Conservation (phyloP, 1,140 invertebrate genomes). For the Drosophila nikananu region DNA sequence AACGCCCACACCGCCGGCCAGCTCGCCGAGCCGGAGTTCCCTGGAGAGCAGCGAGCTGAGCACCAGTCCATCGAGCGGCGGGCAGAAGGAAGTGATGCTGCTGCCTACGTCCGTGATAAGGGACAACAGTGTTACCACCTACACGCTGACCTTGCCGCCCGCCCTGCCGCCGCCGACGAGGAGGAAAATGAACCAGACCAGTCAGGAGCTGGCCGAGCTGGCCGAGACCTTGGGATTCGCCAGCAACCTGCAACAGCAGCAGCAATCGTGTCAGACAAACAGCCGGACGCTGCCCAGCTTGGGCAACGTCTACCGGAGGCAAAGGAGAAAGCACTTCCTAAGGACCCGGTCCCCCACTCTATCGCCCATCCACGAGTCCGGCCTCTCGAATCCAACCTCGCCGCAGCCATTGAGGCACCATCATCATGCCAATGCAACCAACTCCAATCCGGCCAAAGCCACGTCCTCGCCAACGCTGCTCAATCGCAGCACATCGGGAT, state of each 20-base stretch:
- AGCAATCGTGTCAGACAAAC: constrained; percentile 31
- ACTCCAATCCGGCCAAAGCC: constrained; percentile 60
- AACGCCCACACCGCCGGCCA: constrained; percentile 44
- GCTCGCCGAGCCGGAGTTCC: constrained; percentile 62
- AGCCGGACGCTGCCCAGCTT: constrained; percentile 56
- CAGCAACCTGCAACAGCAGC: constrained; percentile 22
- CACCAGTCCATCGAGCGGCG: constrained; percentile 60
- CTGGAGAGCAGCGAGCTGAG: constrained; percentile 74
- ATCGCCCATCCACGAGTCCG: constrained; percentile 90
- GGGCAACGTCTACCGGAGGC: constrained; percentile 76
- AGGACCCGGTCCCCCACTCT: constrained; percentile 87
- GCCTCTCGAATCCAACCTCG: constrained; percentile 90
- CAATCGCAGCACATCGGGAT: constrained; percentile 23
- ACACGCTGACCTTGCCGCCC: constrained; percentile 82
- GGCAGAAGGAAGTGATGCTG: constrained; percentile 68
- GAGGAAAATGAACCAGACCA: constrained; percentile 85
- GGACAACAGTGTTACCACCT: constrained; percentile 75
- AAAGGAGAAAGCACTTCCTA: constrained; percentile 85
- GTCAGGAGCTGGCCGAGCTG: constrained; percentile 85
- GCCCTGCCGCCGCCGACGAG: constrained; percentile 86
- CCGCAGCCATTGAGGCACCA: constrained; percentile 86
- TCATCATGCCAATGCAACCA: constrained; percentile 39
- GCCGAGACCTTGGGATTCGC: constrained; percentile 86
- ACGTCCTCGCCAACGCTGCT: constrained; percentile 51
- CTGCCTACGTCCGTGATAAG: constrained; percentile 83